Evolutionary conservation across 2,113 vertebrate genomes (phyloP).

Genomic region (Trinectes maculatus): DNA sequence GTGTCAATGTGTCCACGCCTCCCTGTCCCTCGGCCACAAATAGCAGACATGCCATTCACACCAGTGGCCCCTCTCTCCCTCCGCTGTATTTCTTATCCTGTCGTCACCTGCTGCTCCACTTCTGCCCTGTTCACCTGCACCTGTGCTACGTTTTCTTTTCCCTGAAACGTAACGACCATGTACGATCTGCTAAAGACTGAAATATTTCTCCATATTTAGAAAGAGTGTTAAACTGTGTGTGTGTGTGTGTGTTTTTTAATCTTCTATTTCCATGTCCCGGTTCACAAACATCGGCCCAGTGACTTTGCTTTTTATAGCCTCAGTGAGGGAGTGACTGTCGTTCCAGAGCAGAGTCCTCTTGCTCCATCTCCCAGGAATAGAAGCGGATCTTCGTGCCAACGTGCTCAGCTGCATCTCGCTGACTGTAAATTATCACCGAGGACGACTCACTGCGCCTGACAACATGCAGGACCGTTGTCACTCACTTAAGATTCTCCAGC

Average conservation of each 20-base stretch:
- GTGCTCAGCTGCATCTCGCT: slow-evolving; percentile 23
- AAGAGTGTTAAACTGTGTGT: too few species aligned
- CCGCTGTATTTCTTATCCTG: slow-evolving; percentile 26
- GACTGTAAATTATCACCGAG: slow-evolving; percentile 59
- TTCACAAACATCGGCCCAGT: not conserved
- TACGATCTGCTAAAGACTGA: too few species aligned
- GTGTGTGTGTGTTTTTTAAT: not conserved
- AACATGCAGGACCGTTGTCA: slow-evolving; percentile 55
- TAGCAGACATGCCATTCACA: slow-evolving; percentile 33
- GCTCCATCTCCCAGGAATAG: slow-evolving; percentile 10
- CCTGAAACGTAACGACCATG: too few species aligned
- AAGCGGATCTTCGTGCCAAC: not conserved
- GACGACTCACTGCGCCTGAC: slow-evolving; percentile 51
- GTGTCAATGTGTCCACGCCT: not conserved
- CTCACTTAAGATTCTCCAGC: slow-evolving; percentile 61
- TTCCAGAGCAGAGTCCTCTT: not conserved
- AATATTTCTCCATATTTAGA: too few species aligned
- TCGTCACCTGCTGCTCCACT: slow-evolving; percentile 22
- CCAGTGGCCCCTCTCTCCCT: not conserved
- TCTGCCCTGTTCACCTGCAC: not conserved
- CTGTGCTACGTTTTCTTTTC: too few species aligned
- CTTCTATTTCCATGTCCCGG: not conserved
- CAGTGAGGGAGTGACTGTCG: slow-evolving; percentile 10
- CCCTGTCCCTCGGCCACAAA: slow-evolving; percentile 35
- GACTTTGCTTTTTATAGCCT: slow-evolving; percentile 39